Base-by-base conservation (phyloP, 2,888 invertebrate genomes). In the Cryptocheilus praepositus region DNA sequence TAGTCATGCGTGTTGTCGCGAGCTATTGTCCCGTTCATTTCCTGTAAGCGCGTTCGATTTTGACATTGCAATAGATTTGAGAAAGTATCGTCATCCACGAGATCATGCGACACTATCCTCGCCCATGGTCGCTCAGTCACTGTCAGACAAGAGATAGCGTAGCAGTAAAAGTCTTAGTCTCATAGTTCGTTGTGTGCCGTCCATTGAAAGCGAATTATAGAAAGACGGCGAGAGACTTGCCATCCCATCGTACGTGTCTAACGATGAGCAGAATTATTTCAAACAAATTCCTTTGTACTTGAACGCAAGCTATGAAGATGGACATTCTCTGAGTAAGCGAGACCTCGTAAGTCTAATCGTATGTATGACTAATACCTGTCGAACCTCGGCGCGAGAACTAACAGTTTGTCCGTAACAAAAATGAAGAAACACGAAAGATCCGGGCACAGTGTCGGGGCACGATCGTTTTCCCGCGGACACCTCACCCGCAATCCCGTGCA, bases 241-340 rank as follows among this genome's bases (percentile, higher is more conserved):
- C 25, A n/a, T 46, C 4, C 16, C 25, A 49, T 22, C 45, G 36
- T 25, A 16, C 16, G 21, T n/a, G 7, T 16, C n/a, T 8, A 25
- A 25, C 13, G 46, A 44, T 45, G 19, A 22, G n/a, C 7, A 43
- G 45, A 62, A 67, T 57, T 51, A 21, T 59, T 54, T 25, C 61
- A 18, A 65, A 56, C 43, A 52, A 11, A 63, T 64, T 55, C 22
- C 62, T 68, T 55, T 60, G 21, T 52, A 67, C 66, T 70, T 1
- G 71, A 64, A 72, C 67, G 65, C 68, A 71, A 72, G 66, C 72
- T 72, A 72, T 71, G 67, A 78, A 78, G 64, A 72, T 71, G 66
- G 70, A 76, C 67, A 66, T 63, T 70, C 36, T 77, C 65, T 57
- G 67, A 36, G 49, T 52, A 61, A 66, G 55, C 55, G 51, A 65